These are phyloP conservation scores for Drosophila mercatorum DNA, from an alignment of 2,888 invertebrate species.

Conservation along the genomic window DNA sequence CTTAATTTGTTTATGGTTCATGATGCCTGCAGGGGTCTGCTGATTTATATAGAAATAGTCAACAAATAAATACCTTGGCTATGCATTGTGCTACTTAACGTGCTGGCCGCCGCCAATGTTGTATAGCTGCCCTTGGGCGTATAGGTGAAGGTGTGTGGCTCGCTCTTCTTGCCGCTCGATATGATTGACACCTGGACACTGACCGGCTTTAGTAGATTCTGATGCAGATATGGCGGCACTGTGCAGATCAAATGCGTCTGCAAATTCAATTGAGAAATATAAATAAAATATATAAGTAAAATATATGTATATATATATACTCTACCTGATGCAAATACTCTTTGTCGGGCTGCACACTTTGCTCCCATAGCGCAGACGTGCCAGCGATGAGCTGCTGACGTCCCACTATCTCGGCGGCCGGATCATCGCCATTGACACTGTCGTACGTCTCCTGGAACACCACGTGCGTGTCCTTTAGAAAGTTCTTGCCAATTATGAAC, in stretches of 20 bases:
- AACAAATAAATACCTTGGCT: slow-evolving; percentile 84
- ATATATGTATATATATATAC: background rate
- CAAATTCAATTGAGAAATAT: background rate
- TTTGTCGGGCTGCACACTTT: slow-evolving; percentile 93
- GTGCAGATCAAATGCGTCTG: slow-evolving; percentile 95
- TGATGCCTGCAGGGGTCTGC: slow-evolving; percentile 31
- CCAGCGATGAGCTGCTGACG: slow-evolving; percentile 85
- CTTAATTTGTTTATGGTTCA: slow-evolving; percentile 30
- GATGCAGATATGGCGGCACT: slow-evolving; percentile 90
- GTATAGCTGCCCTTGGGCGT: slow-evolving; percentile 86
- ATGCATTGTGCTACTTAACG: slow-evolving; percentile 82
- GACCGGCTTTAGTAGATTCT: slow-evolving; percentile 89
- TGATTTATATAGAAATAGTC: slow-evolving; percentile 49
- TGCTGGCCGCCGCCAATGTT: slow-evolving; percentile 82
- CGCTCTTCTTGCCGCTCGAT: slow-evolving; percentile 94
- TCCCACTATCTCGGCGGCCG: slow-evolving; percentile 71
- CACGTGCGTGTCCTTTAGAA: slow-evolving; percentile 94
- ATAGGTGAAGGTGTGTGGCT: slow-evolving; percentile 93
- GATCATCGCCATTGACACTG: slow-evolving; percentile 66
- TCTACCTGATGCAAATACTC: slow-evolving; percentile 93
- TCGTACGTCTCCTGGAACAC: slow-evolving; percentile 87
- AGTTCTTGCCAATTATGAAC: slow-evolving; percentile 96
- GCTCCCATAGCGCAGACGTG: slow-evolving; percentile 88
- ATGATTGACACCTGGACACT: slow-evolving; percentile 91
- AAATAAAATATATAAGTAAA: background rate